Evolutionary conservation across 2,797 vertebrate species (phyloP), one percentile per base, ranked within the genome.

Genomic region (Euthynnus affinis): DNA sequence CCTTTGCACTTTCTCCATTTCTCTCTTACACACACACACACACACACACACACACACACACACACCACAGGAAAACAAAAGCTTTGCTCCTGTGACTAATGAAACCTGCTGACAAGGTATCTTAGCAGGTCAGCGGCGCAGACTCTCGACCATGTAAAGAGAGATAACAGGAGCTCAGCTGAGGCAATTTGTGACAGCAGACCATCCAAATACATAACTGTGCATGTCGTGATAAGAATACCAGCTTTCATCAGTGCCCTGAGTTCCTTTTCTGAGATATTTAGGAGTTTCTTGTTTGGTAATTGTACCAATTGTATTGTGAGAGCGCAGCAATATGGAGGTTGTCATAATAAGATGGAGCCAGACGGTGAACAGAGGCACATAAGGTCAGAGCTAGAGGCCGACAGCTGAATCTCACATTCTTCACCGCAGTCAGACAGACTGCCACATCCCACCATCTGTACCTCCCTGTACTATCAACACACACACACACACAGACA

Each of bases 331-430:
- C 71, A 87, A 87, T 81, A 85, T 75, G 61, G 77, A 82, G 81
- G 81, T 78, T 78, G 79, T 73, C 78, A 76, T 84, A 88, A 87
- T 87, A 85, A 84, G 80, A 73, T 65, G 83, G 79, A 87, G 88
- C 83, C 91, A 90, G 86, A 87, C 87, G 80, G 90, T 57, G 84
- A 88, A 88, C 85, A 78, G 84, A 82, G 88, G 84, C 88, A 80
- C 87, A 83, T 88, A 87, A 93, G 92, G 92, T 93, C 93, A 93
- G 81, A 85, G 76, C 85, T 42, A 89, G 61, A 83, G 86, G 88
- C 76, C 63, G 59, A 86, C 90, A 91, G 91, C 91, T 93, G 91
- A 93, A 93, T 68, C 83, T 90, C 85, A 87, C 92, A 91, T 93
- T 91, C 89, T 90, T 92, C 86, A 85, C 85, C 0, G 65, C 71